A percentile compares a stretch with the other conserved stretches of the same genome.
These are phyloP conservation scores for Lycaena phlaeas DNA, from an alignment of 2,888 invertebrate species.

Conservation along the genomic window DNA sequence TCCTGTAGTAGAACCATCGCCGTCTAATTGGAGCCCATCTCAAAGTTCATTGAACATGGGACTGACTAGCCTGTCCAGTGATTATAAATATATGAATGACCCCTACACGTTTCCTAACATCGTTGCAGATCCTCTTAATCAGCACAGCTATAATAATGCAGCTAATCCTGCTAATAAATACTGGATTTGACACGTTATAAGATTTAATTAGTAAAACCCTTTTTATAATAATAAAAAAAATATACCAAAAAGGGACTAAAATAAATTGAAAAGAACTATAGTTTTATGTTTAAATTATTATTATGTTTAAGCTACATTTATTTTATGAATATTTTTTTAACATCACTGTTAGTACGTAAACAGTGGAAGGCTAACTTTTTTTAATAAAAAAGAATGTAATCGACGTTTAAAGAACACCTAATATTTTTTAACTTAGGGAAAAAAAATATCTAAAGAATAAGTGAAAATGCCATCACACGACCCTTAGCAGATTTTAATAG, in stretches of 20 bases:
- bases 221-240: neutral
- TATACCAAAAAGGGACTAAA: too few relatives aligned
- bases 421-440: too few relatives aligned
- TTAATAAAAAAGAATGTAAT: too few relatives aligned
- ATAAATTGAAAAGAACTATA: conserved; percentile 14
- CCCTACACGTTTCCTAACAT: conserved; percentile 64
- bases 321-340: neutral
- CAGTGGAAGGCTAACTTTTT: too few relatives aligned
- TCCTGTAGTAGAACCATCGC: conserved; percentile 55
- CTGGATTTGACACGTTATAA: conserved; percentile 55
- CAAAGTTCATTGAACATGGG: conserved; percentile 66
- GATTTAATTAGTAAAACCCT: neutral
- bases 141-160: conserved; percentile 61
- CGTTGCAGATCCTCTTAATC: conserved; percentile 48
- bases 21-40: conserved; percentile 70
- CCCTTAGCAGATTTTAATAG: too few relatives aligned
- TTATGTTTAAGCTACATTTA: neutral
- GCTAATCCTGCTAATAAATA: conserved; percentile 59
- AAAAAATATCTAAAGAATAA: too few relatives aligned
- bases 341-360: neutral
- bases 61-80: conserved; percentile 56
- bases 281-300: neutral
- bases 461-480: too few relatives aligned
- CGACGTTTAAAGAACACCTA: neutral
- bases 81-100: conserved; percentile 67